These are phyloP conservation scores for Sinella curviseta DNA, from an alignment of 1,140 invertebrate species.

Conservation along the genomic window DNA sequence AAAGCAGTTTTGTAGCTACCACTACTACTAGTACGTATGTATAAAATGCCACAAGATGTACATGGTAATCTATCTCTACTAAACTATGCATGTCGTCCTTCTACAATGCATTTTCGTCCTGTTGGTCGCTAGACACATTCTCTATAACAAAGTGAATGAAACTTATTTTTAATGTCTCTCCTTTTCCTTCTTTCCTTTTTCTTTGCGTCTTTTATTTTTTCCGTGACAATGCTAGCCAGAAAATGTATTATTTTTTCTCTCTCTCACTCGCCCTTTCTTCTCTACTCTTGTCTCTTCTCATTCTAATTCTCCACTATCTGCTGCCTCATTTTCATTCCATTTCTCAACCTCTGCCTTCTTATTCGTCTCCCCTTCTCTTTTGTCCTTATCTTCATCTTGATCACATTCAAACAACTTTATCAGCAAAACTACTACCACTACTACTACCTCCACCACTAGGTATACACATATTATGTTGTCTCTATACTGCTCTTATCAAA, in stretches of 20 bases:
- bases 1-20: too few relatives aligned
- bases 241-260: not conserved
- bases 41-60: too few relatives aligned
- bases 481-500: not conserved
- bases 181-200: slow-evolving; percentile 12
- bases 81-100: too few relatives aligned
- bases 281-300: not conserved
- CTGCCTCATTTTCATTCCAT: slow-evolving; percentile 17
- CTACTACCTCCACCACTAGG: not conserved
- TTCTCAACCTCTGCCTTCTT: slow-evolving; percentile 5
- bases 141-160: not conserved
- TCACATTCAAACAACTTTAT: slow-evolving; percentile 22
- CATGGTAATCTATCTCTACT: too few relatives aligned
- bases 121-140: too few relatives aligned
- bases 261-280: too few relatives aligned
- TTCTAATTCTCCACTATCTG: slow-evolving; percentile 17
- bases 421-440: not conserved
- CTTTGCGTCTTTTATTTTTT: not conserved
- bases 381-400: slow-evolving; percentile 1
- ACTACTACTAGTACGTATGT: too few relatives aligned
- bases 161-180: slow-evolving; percentile 4
- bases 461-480: not conserved
- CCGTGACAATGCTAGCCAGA: not conserved
- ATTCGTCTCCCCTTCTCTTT: not conserved
- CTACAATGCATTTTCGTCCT: too few relatives aligned